Conservation (phyloP, 2,888 invertebrate species). For the Lycophotia porphyrea region DNA sequence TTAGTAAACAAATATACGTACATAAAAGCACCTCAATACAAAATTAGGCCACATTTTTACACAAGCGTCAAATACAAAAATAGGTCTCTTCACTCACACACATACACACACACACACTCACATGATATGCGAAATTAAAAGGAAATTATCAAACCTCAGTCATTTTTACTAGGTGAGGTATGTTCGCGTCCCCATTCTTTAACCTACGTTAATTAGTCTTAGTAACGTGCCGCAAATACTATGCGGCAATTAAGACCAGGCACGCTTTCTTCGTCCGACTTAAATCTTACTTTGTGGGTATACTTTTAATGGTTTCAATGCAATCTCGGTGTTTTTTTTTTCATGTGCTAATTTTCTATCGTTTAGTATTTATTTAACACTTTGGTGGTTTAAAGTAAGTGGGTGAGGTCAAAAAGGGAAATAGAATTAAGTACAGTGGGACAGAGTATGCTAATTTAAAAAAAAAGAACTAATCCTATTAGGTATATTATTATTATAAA, state of each 20-base stretch:
- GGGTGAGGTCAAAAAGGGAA: no score
- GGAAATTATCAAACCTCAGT: slow-evolving; percentile 60
- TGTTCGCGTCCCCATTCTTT: slow-evolving; percentile 73
- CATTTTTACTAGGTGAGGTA: slow-evolving; percentile 66
- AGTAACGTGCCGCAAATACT: slow-evolving; percentile 77
- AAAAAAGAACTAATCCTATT: no score
- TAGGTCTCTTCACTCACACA: not conserved
- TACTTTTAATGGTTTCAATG: slow-evolving; percentile 67
- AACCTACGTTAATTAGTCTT: slow-evolving; percentile 76
- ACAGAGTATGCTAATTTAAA: no score
- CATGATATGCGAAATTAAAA: slow-evolving; percentile 15
- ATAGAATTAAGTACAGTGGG: not conserved
- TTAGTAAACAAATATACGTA: no score
- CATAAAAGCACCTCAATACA: no score
- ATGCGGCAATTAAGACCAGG: slow-evolving; percentile 74
- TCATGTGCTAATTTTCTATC: slow-evolving; percentile 40
- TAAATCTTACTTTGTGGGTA: slow-evolving; percentile 71
- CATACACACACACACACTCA: slow-evolving; percentile 1
- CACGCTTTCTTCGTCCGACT: slow-evolving; percentile 73
- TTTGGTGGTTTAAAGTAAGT: not conserved
- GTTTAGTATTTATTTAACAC: slow-evolving; percentile 11
- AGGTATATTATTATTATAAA: not conserved
- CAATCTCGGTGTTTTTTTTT: slow-evolving; percentile 49
- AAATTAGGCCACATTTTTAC: not conserved
- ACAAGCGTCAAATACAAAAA: slow-evolving; percentile 20